phyloP scores from a whole-genome alignment of 2,888 invertebrate genomes.

The Cecidostiba fungosa region DNA sequence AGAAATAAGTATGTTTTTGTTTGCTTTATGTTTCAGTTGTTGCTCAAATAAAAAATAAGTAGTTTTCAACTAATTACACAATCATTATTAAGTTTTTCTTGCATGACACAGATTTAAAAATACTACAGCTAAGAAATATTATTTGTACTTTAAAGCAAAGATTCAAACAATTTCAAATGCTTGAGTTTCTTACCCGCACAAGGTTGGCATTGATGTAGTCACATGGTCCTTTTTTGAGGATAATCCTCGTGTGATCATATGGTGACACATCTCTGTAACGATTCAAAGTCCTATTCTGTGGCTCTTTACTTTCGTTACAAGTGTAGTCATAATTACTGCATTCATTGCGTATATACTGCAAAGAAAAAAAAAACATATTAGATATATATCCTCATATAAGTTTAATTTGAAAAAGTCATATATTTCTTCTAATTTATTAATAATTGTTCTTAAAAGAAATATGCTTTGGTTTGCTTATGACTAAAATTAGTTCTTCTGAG shows the following conservation, averaged over 20 bases:
- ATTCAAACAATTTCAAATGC: neutral
- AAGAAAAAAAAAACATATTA: conserved; percentile 68
- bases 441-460: neutral
- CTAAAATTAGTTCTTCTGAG: conserved; percentile 1
- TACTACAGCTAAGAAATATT: conserved; percentile 1
- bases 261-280: conserved; percentile 98
- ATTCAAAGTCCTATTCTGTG: conserved; percentile 91
- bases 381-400: neutral
- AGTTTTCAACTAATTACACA: conserved; percentile 36
- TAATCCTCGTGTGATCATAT: conserved; percentile 95
- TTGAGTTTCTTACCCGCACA: conserved; percentile 85
- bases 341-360: conserved; percentile 88
- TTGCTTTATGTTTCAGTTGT: neutral
- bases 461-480: neutral
- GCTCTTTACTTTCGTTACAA: conserved; percentile 87
- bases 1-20: conserved; percentile 1
- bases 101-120: conserved; percentile 10
- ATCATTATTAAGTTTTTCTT: neutral
- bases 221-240: conserved; percentile 86
- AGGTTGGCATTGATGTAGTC: conserved; percentile 98
- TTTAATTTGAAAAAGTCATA: neutral
- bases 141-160: neutral
- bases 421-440: neutral
- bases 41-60: conserved; percentile 26
- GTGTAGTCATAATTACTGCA: conserved; percentile 85